Percentiles rank a stretch among this genome's conserved stretches.
phyloP scores from a whole-genome alignment of 2,888 invertebrate species.

The Cataglyphis cursor region DNA sequence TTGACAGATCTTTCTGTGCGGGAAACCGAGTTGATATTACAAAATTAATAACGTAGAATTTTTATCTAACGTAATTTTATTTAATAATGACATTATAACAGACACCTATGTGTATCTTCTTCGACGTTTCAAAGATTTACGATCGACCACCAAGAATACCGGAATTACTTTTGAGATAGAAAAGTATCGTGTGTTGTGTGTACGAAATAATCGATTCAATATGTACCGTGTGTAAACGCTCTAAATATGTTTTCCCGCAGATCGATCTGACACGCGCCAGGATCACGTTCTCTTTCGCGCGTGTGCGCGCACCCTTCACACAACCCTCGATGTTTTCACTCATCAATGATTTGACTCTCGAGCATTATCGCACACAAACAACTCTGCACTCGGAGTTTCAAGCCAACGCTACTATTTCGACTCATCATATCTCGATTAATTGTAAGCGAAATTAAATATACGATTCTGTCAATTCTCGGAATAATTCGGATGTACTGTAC shows the following conservation, averaged over 20 bases:
- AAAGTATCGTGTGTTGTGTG: background rate
- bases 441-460: background rate
- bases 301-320: conserved; percentile 37
- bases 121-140: conserved; percentile 17
- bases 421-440: conserved; percentile 42
- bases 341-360: conserved; percentile 65
- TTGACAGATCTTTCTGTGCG: background rate
- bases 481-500: background rate
- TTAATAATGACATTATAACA: conserved; percentile 32
- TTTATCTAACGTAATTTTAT: conserved; percentile 36
- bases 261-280: conserved; percentile 63
- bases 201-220: conserved; percentile 21
- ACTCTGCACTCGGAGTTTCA: background rate
- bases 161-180: background rate
- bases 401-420: conserved; percentile 8
- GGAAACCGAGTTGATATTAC: conserved; percentile 1
- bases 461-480: background rate
- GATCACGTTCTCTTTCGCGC: conserved; percentile 62
- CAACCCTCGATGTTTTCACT: conserved; percentile 60
- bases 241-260: conserved; percentile 64
- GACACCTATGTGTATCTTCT: background rate
- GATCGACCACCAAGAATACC: background rate
- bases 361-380: conserved; percentile 16
- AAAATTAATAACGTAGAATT: conserved; percentile 26
- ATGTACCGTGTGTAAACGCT: conserved; percentile 60